Evolutionary conservation across 2,797 vertebrate species (phyloP).

Genomic region (Sylvilagus floridanus): DNA sequence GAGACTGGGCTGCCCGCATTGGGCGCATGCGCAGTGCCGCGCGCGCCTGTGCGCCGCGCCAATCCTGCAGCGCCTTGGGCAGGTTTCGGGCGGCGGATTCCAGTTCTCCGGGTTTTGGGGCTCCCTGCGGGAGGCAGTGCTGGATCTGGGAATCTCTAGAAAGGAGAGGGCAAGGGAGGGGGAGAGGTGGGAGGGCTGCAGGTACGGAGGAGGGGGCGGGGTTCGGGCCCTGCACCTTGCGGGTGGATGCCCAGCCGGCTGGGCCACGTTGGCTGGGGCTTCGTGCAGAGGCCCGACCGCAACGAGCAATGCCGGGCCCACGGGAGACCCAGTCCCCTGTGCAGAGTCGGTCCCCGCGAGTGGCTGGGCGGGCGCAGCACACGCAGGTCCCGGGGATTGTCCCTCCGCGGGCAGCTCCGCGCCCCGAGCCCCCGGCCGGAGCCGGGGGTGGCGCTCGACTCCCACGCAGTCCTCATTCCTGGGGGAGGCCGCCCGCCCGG

Average conservation of each 20-base stretch:
- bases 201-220: neutral
- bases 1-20: slow-evolving; percentile 73
- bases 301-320: neutral
- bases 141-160: slow-evolving; percentile 78
- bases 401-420: neutral
- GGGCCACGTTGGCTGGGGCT: neutral
- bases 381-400: no score
- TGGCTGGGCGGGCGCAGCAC: no score
- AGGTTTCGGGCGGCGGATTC: slow-evolving; percentile 47
- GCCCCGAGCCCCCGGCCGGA: neutral
- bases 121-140: slow-evolving; percentile 69
- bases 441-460: neutral
- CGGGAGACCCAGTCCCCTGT: neutral
- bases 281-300: neutral
- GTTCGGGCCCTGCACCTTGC: neutral
- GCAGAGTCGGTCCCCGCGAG: neutral
- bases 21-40: slow-evolving; percentile 74
- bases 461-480: neutral
- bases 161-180: slow-evolving; percentile 44
- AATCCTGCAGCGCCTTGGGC: slow-evolving; percentile 55
- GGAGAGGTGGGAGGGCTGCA: neutral
- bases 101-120: slow-evolving; percentile 81
- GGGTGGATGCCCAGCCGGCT: neutral
- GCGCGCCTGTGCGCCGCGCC: slow-evolving; percentile 63
- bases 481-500: neutral